phyloP scores from a whole-genome alignment of 1,140 invertebrate genomes.

The Hypsibius dujardini region DNA sequence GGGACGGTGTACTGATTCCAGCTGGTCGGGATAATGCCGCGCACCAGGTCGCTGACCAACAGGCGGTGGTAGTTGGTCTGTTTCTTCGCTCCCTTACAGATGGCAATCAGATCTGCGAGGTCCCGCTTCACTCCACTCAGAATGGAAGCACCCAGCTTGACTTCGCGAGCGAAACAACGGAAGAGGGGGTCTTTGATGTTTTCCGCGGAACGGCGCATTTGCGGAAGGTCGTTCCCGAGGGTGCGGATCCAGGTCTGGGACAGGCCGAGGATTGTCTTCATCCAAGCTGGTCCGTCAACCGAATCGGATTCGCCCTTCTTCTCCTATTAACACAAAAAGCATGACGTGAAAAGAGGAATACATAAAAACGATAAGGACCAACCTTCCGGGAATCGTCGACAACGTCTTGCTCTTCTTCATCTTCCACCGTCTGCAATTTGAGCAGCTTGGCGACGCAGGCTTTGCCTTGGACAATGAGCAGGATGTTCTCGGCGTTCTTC shows the following conservation, averaged over 20 bases:
- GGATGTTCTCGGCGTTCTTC: conserved; percentile 93
- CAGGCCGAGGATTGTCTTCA: conserved; percentile 25
- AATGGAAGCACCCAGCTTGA: conserved; percentile 71
- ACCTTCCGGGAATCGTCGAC: conserved; percentile 7
- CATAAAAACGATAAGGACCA: no score
- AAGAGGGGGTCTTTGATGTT: conserved; percentile 94
- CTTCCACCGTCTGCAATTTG: conserved; percentile 88
- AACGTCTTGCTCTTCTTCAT: conserved; percentile 54
- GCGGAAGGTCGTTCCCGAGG: background rate
- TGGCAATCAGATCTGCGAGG: conserved; percentile 69
- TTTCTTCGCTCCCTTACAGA: conserved; percentile 93
- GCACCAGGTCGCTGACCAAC: conserved; percentile 78
- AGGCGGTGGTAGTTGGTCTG: conserved; percentile 92
- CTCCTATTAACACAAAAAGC: conserved; percentile 28
- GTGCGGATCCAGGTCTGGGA: background rate
- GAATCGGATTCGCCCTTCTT: conserved; percentile 32
- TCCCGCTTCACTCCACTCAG: conserved; percentile 75
- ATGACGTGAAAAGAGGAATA: no score
- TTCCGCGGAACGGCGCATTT: conserved; percentile 67
- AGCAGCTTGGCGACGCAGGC: conserved; percentile 76
- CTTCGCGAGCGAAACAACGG: conserved; percentile 92
- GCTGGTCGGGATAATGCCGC: conserved; percentile 59
- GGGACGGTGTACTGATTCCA: conserved; percentile 89
- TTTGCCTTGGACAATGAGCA: conserved; percentile 47
- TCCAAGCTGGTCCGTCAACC: conserved; percentile 33